Base-by-base conservation (phyloP, 2,888 invertebrate genomes). In the Caenorhabditis sulstoni region DNA sequence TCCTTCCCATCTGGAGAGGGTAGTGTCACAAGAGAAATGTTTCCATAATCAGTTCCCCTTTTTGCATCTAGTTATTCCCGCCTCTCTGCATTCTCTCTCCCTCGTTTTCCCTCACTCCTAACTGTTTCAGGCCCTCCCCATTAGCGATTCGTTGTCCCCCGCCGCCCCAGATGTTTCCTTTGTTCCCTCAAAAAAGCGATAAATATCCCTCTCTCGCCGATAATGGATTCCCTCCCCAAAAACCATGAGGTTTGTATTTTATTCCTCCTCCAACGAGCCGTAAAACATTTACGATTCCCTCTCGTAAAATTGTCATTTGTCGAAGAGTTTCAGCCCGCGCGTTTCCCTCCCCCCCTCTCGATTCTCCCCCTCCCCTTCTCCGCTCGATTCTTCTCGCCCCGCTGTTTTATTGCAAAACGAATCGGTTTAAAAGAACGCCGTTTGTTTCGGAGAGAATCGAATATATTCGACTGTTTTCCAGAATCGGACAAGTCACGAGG, bases 261-360 rank as follows among this genome's bases (percentile, higher is more conserved):
- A 45, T 44, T 47, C 45, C 29, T 29, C 29, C 29, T 29, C 29
- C 29, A 29, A 35, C 47, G 57, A 66, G 47, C 66, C 47, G 47
- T 66, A 47, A 66, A 62, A 66, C 53, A n/a, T 66, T 49, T 57
- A 66, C 57, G 66, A 57, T 66, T 47, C 66, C 39, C n/a, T 64
- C 67, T 68, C 67, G 67, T 68, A 58, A 68, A 68, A 59, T 55
- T 41, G 37, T 65, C 65, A 65, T 65, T 53, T 66, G 35, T 58
- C 18, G n/a, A 57, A 66, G 57, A 49, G 66, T 66, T 66, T 66
- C 66, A 66, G 66, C 64, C 16, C 52, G 22, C 41, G 29, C 29
- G 7, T 52, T 22, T 55, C 39, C 20, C 47, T 5, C 50, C 23
- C 20, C 50, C 55, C 9, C 20, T 37, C 37, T 29, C 35, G 23